Percentiles rank a stretch among this genome's conserved stretches.
phyloP scores from a whole-genome alignment of 1,140 invertebrate genomes.

The Pseudomyrmex cubaensis region DNA sequence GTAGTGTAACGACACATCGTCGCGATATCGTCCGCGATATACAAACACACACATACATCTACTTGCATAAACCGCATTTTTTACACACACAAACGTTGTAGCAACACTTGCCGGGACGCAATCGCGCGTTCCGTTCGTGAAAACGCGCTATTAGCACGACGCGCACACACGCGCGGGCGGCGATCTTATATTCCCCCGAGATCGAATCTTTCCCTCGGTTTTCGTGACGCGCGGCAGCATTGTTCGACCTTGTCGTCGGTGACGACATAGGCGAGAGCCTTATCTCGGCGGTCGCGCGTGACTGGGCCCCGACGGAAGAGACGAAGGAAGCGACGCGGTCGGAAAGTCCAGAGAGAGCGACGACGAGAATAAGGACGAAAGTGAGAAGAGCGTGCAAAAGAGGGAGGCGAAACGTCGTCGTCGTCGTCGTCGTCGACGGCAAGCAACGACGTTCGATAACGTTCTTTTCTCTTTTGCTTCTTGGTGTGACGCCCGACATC shows the following conservation, averaged over 20 bases:
- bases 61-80: conserved; percentile 20
- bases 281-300: conserved; percentile 76
- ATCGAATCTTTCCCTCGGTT: conserved; percentile 52
- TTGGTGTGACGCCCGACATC: neutral
- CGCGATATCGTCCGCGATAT: neutral
- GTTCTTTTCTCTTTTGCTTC: neutral
- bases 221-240: conserved; percentile 57
- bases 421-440: conserved; percentile 2
- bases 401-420: neutral
- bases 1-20: conserved; percentile 17
- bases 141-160: conserved; percentile 71
- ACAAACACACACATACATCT: no score
- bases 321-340: conserved; percentile 37
- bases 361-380: conserved; percentile 25
- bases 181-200: conserved; percentile 58
- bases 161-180: conserved; percentile 52
- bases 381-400: no score
- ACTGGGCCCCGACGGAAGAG: conserved; percentile 68
- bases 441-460: conserved; percentile 64
- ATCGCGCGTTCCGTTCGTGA: conserved; percentile 1
- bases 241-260: conserved; percentile 72
- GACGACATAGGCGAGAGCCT: conserved; percentile 65
- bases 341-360: conserved; percentile 49
- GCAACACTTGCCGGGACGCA: neutral
- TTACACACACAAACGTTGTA: neutral